These are phyloP conservation scores for Ammodytes marinus DNA, from an alignment of 2,113 vertebrate species.

Conservation along the genomic window DNA sequence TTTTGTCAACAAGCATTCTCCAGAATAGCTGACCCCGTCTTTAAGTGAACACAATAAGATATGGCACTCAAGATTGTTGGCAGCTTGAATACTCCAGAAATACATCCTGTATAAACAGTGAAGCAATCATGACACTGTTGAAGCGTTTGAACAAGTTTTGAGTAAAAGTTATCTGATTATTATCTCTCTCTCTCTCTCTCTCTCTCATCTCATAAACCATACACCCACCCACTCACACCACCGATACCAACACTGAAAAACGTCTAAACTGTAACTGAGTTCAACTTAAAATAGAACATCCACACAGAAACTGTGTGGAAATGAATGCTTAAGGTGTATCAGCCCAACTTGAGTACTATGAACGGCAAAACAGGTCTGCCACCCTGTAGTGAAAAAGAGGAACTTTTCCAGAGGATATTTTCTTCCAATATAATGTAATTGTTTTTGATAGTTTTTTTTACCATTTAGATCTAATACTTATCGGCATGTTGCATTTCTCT, in stretches of 20 bases:
- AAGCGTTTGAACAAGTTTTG: not conserved
- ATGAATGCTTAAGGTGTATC: not conserved
- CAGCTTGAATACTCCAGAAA: not conserved
- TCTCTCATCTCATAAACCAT: not conserved
- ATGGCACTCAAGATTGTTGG: not conserved
- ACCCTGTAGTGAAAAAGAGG: not conserved
- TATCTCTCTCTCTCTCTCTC: no score
- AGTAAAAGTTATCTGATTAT: not conserved
- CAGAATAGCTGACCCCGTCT: no score
- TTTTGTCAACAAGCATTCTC: no score
- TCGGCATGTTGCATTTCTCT: not conserved
- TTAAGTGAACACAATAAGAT: not conserved
- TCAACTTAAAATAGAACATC: not conserved
- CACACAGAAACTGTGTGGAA: not conserved
- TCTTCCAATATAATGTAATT: no score
- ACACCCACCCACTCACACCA: not conserved
- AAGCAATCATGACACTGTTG: not conserved
- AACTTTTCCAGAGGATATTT: not conserved
- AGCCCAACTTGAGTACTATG: no score
- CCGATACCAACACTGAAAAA: not conserved
- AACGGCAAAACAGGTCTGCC: not conserved
- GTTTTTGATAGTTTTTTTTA: not conserved
- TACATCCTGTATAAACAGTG: not conserved
- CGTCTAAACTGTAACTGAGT: not conserved
- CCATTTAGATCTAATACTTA: not conserved